These are phyloP conservation scores for Tipula unca DNA, from an alignment of 2,888 invertebrate genomes.

Conservation along the genomic window DNA sequence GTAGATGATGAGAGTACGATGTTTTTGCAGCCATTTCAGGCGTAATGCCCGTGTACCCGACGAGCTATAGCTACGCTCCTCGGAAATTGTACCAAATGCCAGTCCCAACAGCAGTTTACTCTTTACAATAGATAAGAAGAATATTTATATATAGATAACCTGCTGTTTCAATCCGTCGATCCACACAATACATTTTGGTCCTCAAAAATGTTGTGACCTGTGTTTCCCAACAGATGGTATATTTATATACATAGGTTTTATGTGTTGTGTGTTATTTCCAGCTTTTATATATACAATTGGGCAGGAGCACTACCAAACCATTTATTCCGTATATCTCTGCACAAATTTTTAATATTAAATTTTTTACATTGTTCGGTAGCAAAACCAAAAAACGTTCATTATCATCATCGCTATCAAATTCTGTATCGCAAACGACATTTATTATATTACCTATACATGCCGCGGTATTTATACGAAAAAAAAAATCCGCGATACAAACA, in stretches of 20 bases:
- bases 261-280: neutral
- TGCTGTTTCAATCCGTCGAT: too few relatives aligned
- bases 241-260: neutral
- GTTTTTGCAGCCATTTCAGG: too few relatives aligned
- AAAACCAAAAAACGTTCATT: neutral
- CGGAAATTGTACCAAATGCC: too few relatives aligned
- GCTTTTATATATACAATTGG: neutral
- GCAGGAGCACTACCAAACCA: neutral
- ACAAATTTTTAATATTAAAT: neutral
- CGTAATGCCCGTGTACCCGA: too few relatives aligned
- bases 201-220: too few relatives aligned
- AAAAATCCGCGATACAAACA: neutral
- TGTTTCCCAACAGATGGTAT: too few relatives aligned
- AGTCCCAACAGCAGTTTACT: too few relatives aligned
- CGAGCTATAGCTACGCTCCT: too few relatives aligned
- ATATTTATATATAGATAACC: too few relatives aligned
- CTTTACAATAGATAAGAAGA: too few relatives aligned
- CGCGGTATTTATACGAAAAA: neutral
- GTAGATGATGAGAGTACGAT: too few relatives aligned
- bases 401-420: neutral
- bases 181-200: too few relatives aligned
- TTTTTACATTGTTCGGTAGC: neutral
- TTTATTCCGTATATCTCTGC: neutral
- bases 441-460: neutral
- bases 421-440: neutral